A percentile compares a stretch with the other conserved stretches of the same genome.
phyloP scores from a whole-genome alignment of 1,140 invertebrate species.

The Thaumetopoea pityocampa region DNA sequence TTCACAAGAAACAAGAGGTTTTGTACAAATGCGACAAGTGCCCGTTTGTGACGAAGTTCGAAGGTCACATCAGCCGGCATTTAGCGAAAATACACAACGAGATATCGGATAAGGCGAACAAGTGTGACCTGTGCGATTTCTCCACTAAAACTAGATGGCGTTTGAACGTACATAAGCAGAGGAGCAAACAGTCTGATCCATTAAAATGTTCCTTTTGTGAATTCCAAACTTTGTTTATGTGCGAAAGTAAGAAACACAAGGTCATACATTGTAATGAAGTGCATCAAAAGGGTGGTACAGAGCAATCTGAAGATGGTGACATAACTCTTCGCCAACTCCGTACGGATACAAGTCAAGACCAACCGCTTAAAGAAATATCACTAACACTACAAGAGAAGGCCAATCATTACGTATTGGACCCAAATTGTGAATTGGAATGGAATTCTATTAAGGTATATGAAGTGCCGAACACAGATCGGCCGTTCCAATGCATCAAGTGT shows the following conservation, averaged over 20 bases:
- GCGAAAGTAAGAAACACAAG: slow-evolving; percentile 45
- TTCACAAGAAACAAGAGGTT: slow-evolving; percentile 27
- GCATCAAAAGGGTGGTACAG: slow-evolving; percentile 12
- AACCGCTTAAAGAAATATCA: neutral
- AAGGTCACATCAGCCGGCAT: slow-evolving; percentile 47
- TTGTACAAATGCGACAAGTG: slow-evolving; percentile 52
- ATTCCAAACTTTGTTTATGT: slow-evolving; percentile 38
- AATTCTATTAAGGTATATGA: slow-evolving; percentile 44
- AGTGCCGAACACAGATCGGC: slow-evolving; percentile 31
- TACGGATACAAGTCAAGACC: neutral
- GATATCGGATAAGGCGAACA: slow-evolving; percentile 33
- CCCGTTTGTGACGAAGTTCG: slow-evolving; percentile 42
- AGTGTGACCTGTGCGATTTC: slow-evolving; percentile 47
- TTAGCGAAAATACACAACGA: slow-evolving; percentile 49
- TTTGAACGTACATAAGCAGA: slow-evolving; percentile 41
- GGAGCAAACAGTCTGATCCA: slow-evolving; percentile 26
- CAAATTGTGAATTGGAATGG: slow-evolving; percentile 36
- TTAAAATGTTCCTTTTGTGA: slow-evolving; percentile 38
- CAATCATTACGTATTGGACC: slow-evolving; percentile 34
- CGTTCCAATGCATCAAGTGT: slow-evolving; percentile 44
- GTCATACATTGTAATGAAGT: slow-evolving; percentile 33
- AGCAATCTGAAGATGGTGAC: neutral
- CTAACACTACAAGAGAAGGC: slow-evolving; percentile 8
- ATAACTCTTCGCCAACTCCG: neutral
- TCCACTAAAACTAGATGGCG: slow-evolving; percentile 43